Conservation (phyloP, 2,888 invertebrate genomes). For the Dasypolia templi region DNA sequence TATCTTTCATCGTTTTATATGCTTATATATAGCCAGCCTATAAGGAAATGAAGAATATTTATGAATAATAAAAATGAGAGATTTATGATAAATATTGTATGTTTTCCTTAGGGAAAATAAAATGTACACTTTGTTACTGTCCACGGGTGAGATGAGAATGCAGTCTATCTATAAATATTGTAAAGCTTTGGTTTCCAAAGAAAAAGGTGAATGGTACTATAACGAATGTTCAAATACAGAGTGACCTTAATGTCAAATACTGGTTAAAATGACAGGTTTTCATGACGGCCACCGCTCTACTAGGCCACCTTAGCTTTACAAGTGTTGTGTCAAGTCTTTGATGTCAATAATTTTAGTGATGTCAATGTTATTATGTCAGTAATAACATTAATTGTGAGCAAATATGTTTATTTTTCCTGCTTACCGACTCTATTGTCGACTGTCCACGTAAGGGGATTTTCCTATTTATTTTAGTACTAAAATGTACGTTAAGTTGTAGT, state of each 20-base stretch:
- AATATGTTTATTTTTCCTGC: background rate
- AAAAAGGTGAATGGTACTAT: no score
- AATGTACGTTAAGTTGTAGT: slow-evolving; percentile 53
- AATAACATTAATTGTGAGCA: background rate
- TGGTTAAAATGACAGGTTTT: no score
- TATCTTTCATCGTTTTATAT: slow-evolving; percentile 54
- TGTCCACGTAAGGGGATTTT: slow-evolving; percentile 13
- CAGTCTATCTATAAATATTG: background rate
- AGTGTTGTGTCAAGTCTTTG: background rate
- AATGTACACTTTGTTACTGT: background rate
- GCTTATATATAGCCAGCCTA: slow-evolving; percentile 27
- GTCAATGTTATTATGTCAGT: background rate
- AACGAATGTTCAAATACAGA: no score
- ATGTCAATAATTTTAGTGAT: background rate
- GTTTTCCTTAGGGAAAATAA: slow-evolving; percentile 30
- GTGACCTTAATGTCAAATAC: no score
- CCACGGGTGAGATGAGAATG: background rate
- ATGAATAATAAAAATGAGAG: slow-evolving; percentile 46
- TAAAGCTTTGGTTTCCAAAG: background rate
- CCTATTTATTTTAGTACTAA: slow-evolving; percentile 42
- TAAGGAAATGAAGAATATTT: slow-evolving; percentile 55
- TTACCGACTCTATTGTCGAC: background rate
- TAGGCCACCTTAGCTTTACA: background rate
- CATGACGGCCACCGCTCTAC: background rate
- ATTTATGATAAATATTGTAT: slow-evolving; percentile 24